Evolutionary conservation across 1,140 invertebrate genomes (phyloP).

Genomic region (roundworm (Caenorhabditis elegans)): WBcel235 BX284604.4:14249001-14249500

Average conservation of each 20-base stretch:
- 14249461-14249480: too few relatives aligned
- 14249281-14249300: neutral
- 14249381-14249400: too few relatives aligned
- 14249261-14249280: neutral
- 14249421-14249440: too few relatives aligned
- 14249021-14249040: neutral
- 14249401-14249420: too few relatives aligned
- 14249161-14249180: too few relatives aligned
- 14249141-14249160: neutral
- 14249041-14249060: neutral
- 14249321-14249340: too few relatives aligned
- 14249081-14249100: neutral
- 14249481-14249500: too few relatives aligned
- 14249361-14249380: too few relatives aligned
- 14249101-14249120: neutral
- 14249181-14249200: too few relatives aligned
- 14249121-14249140: neutral
- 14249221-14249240: neutral
- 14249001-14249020: neutral
- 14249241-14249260: neutral
- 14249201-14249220: neutral
- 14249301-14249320: too few relatives aligned
- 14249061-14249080: neutral
- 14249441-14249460: too few relatives aligned
- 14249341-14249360: too few relatives aligned